Evolutionary conservation across 1,140 invertebrate species (phyloP).

Genomic region (Drosophila orosa): DNA sequence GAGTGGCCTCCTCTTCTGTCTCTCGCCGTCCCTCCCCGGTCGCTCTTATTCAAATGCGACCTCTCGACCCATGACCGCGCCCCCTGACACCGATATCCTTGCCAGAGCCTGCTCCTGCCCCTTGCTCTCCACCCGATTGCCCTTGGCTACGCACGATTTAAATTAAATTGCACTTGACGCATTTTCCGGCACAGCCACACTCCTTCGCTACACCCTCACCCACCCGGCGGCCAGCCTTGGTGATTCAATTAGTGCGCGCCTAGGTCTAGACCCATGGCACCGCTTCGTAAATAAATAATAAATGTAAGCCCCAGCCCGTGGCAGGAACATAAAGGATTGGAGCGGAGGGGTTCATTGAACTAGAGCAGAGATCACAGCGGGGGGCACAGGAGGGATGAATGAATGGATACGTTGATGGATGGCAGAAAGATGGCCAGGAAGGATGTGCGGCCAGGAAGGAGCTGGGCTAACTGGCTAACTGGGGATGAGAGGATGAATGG

Average conservation of each 20-base stretch:
- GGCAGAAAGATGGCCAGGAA: background rate
- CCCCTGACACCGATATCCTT: slow-evolving; percentile 27
- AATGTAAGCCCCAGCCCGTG: slow-evolving; percentile 29
- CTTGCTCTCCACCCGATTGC: slow-evolving; percentile 36
- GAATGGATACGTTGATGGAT: slow-evolving; percentile 26
- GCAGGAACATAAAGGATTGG: slow-evolving; percentile 7
- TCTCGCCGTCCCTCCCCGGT: background rate
- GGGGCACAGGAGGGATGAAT: slow-evolving; percentile 10
- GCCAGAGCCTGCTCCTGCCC: background rate
- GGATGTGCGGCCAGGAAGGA: background rate
- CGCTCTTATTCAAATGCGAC: slow-evolving; percentile 33
- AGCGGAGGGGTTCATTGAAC: slow-evolving; percentile 20
- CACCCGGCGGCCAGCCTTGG: slow-evolving; percentile 9
- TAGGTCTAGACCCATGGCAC: slow-evolving; percentile 7
- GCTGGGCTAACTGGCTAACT: too few species aligned
- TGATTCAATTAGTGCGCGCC: slow-evolving; percentile 70
- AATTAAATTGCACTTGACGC: slow-evolving; percentile 80
- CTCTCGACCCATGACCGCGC: slow-evolving; percentile 16
- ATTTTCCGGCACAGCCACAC: slow-evolving; percentile 44
- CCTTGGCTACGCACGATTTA: slow-evolving; percentile 78
- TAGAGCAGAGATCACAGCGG: slow-evolving; percentile 19
- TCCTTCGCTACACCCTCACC: too few species aligned
- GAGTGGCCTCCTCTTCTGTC: slow-evolving; percentile 37
- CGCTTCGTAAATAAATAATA: slow-evolving; percentile 62
- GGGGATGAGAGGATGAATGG: background rate